Conservation (phyloP, 35 echinoderm and acorn worm species). For the Hemicentrotus pulcherrimus region DNA sequence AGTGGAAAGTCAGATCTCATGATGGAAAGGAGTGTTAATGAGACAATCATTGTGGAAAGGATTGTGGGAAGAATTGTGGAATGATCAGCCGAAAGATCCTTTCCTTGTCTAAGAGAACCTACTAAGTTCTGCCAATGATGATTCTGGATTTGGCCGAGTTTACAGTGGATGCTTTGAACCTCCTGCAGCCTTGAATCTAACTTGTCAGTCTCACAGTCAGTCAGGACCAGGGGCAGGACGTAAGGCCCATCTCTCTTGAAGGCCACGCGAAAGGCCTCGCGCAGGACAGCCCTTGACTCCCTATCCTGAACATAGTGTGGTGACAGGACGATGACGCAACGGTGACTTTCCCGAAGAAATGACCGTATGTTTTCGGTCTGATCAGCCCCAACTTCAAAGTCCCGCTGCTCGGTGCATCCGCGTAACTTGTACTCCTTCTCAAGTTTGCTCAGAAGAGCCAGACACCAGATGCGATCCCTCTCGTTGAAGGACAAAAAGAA, state of each 20-base stretch:
- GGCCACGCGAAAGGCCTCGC: neutral
- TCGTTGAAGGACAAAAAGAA: constrained; percentile 65
- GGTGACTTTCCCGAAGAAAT: constrained; percentile 37
- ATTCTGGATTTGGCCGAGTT: neutral
- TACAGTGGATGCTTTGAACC: neutral
- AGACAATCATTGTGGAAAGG: neutral
- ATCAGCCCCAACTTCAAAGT: constrained; percentile 46
- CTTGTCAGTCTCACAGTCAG: neutral
- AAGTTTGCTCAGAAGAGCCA: constrained; percentile 62
- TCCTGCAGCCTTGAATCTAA: constrained; percentile 20
- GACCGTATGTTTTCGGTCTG: neutral
- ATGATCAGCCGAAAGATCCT: neutral
- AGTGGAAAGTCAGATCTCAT: neutral
- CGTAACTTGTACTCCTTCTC: constrained; percentile 55
- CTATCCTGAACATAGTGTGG: constrained; percentile 17
- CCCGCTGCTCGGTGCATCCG: constrained; percentile 58
- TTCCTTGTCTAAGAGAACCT: neutral
- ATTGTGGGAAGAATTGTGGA: neutral
- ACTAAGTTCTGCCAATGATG: constrained; percentile 2
- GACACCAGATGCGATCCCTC: constrained; percentile 59
- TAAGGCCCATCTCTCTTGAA: constrained; percentile 13
- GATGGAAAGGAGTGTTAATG: neutral
- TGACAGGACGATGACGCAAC: constrained; percentile 49
- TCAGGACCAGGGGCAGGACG: neutral
- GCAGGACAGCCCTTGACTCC: neutral